These are phyloP conservation scores for Mycteria americana DNA, from an alignment of 2,797 vertebrate species.

Conservation along the genomic window DNA sequence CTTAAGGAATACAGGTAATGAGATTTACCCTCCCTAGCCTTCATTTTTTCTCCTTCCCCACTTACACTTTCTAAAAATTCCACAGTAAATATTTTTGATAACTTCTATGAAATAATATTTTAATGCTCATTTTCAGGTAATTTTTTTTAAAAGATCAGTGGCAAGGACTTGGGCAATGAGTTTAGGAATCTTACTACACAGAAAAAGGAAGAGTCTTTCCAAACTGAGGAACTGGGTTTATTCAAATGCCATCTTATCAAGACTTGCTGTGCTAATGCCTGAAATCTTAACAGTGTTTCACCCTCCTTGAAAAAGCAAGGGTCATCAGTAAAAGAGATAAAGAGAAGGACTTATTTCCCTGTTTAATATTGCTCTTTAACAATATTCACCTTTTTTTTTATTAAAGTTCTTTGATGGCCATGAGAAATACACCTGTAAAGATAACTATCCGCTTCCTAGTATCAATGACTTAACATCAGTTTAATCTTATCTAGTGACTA, in stretches of 20 bases:
- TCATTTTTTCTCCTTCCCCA: not conserved
- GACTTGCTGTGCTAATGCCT: not conserved
- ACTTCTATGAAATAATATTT: not conserved
- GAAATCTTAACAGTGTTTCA: not conserved
- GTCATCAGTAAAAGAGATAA: not conserved
- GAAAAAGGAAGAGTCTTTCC: not conserved
- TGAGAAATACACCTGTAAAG: not conserved
- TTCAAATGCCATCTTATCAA: slow-evolving; percentile 19
- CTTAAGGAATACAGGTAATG: not conserved
- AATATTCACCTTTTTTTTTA: not conserved
- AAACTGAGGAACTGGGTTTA: not conserved
- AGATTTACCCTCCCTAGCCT: not conserved
- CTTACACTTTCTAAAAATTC: not conserved
- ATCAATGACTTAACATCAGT: not conserved
- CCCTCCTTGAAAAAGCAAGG: not conserved
- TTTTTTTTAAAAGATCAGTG: not conserved
- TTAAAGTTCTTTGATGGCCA: not conserved
- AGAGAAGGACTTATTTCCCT: not conserved
- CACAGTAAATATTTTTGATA: not conserved
- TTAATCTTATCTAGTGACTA: not conserved
- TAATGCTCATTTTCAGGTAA: not conserved
- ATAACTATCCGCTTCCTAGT: not conserved
- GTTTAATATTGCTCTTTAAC: not conserved
- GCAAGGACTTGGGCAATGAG: not conserved
- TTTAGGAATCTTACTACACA: not conserved